Base-by-base conservation (phyloP, 2,888 invertebrate genomes). In the Dryocosmus kuriphilus region DNA sequence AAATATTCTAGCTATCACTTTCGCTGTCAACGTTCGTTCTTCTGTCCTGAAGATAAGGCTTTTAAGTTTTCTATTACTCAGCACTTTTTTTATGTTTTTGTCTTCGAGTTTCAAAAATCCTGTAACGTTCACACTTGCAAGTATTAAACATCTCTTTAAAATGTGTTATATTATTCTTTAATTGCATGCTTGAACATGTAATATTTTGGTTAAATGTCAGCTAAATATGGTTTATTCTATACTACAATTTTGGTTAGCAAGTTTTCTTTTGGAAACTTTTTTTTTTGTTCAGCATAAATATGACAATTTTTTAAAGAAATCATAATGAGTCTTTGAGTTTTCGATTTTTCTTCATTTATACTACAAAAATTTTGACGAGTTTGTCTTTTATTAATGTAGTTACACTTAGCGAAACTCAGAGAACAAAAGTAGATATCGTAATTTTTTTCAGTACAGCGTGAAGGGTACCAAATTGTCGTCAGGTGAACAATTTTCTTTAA, bases 11-110 rank as follows among this genome's bases (percentile, higher is more conserved):
- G 32, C 76, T 75, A 75, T 63, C 74, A 79, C 82, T 76, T 83
- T 85, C 81, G 84, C 83, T 85, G 81, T 80, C 65, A 46, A 77
- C 77, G 74, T 84, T 85, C 83, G 78, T 79, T 80, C 77, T 76
- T 81, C 79, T 78, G 75, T 80, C 77, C 79, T 79, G 77, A 76
- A 81, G 78, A 77, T 85, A 85, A 85, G 83, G 83, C 84, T 82
- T 63, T 83, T 81, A 80, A 76, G 46, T 79, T 60, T 74, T 65
- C 65, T 51, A 57, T 67, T 65, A 65, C 76, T 74, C 22, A 76
- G 41, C 74, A 73, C 71, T 76, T 38, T 65, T 63, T 27, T 57
- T 24, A 76, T 61, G 27, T 19, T 22, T 62, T 41, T 76, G 73
- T 55, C 32, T 22, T 41, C 24, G 24, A 38, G 35, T 71, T 74